These are phyloP conservation scores for Bedellia somnulentella DNA, from an alignment of 2,888 invertebrate genomes.

Conservation along the genomic window DNA sequence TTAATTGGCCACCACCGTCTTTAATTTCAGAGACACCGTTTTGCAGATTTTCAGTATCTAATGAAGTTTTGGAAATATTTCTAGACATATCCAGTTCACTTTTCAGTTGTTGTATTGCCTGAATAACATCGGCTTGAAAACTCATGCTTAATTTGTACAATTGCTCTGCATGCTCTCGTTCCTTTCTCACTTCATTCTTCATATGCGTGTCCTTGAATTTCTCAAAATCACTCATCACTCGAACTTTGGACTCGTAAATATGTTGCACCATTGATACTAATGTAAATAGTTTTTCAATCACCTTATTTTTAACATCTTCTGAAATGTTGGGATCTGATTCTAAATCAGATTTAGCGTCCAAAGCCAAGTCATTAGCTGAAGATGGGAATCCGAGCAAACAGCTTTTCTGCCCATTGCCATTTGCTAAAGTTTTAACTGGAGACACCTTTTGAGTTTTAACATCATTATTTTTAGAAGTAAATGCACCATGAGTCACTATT, in stretches of 20 bases:
- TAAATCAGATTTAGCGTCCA: conserved; percentile 47
- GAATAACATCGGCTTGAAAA: conserved; percentile 47
- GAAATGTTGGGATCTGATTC: conserved; percentile 47
- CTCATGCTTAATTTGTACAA: conserved; percentile 48
- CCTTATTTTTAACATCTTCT: conserved; percentile 41
- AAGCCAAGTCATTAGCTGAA: conserved; percentile 46
- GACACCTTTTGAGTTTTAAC: conserved; percentile 18
- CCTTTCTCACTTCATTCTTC: conserved; percentile 39
- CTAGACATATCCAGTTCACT: conserved; percentile 43
- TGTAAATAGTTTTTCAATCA: conserved; percentile 41
- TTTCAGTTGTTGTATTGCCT: conserved; percentile 41
- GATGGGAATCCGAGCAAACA: conserved; percentile 40
- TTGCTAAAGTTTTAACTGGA: conserved; percentile 17
- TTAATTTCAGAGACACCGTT: neutral
- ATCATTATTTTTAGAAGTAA: conserved; percentile 28
- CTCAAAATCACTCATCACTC: conserved; percentile 44
- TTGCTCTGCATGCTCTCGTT: conserved; percentile 48
- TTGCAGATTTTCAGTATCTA: conserved; percentile 17
- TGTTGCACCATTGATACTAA: conserved; percentile 51
- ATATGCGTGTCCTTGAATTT: conserved; percentile 45
- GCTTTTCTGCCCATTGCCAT: conserved; percentile 24
- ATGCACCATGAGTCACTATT: conserved; percentile 46
- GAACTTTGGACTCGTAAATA: conserved; percentile 45
- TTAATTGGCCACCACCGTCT: neutral
- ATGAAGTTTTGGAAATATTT: conserved; percentile 21